Percentiles rank a stretch among this genome's conserved stretches.
Conservation (phyloP, 2,113 vertebrate species). For the Oryzias melastigma region DNA sequence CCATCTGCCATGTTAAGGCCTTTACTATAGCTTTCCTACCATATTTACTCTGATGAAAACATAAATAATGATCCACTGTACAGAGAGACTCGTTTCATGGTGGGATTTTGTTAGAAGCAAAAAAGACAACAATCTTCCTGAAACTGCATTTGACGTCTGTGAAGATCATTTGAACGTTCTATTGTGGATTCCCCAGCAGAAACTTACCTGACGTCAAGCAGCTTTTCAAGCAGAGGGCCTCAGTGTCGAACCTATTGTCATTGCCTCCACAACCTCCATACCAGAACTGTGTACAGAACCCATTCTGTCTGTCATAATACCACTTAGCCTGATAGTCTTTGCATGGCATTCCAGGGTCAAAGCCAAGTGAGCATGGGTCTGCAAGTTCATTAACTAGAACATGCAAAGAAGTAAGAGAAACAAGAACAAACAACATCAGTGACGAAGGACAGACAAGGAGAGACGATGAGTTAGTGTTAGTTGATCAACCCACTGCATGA, state of each 20-base stretch:
- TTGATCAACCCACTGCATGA: conserved; percentile 21
- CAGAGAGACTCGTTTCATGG: too few relatives aligned
- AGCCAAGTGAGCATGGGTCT: conserved; percentile 85
- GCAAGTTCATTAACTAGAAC: conserved; percentile 72
- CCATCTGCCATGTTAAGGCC: too few relatives aligned
- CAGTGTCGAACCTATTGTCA: conserved; percentile 85
- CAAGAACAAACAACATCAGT: conserved; percentile 38
- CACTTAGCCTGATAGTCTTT: conserved; percentile 87
- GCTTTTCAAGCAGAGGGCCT: conserved; percentile 80
- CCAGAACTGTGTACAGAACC: conserved; percentile 86
- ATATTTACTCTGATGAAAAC: too few relatives aligned
- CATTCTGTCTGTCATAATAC: conserved; percentile 85
- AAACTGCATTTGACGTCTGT: too few relatives aligned
- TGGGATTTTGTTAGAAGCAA: too few relatives aligned
- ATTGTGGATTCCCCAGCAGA: conserved; percentile 2
- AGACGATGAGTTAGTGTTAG: conserved; percentile 38
- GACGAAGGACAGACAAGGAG: conserved; percentile 47
- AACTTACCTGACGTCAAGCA: conserved; percentile 81
- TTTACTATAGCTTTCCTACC: too few relatives aligned
- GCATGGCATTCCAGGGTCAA: conserved; percentile 82
- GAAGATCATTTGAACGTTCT: neutral
- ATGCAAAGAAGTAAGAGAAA: conserved; percentile 49
- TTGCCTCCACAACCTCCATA: conserved; percentile 85
- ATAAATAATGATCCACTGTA: too few relatives aligned
- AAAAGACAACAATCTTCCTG: too few relatives aligned